Evolutionary conservation across 2,888 invertebrate species (phyloP), one percentile per base, ranked within the genome.

Genomic region (Chalcis sispes): DNA sequence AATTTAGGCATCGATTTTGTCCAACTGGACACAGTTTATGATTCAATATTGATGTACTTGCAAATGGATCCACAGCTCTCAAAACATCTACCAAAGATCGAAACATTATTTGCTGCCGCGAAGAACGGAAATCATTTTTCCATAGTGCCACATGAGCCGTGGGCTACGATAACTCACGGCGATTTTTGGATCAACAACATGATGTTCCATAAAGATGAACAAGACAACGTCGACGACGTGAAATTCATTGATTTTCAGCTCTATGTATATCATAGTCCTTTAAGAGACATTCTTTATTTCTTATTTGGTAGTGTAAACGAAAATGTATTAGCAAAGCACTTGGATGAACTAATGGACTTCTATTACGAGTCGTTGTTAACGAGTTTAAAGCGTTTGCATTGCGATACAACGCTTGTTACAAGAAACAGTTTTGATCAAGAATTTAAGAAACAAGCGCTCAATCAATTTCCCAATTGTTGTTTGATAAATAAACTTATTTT

Each of bases 121-220:
- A n/a, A n/a, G n/a, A n/a, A n/a, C n/a, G n/a, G n/a, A n/a, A n/a
- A n/a, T n/a, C n/a, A n/a, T n/a, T n/a, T n/a, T n/a, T n/a, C n/a
- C n/a, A n/a, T n/a, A 1, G 50, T 54, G 0, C 82, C 84, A 0
- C 67, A 72, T 2, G 89, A 90, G 36, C 89, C 89, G 0, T 93
- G 90, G 87, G 89, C 89, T 0, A 90, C 91, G 0, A 89, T 92
- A 29, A 88, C 90, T 1, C 93, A 93, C 79, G 88, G 89, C 0
- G 92, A 93, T 82, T 89, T 91, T 65, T 92, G 92, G 92, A 90
- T 90, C 10, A 92, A 92, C 81, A 93, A 93, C 79, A 89, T 92
- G 0, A 90, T 92, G 90, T 85, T 92, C 15, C 86, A 89, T 72
- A 88, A 89, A 67, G 89, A 91, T 84, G 20, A 76, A 0, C 81